Evolutionary conservation across 2,797 vertebrate species (phyloP).

Genomic region (Danio tinwini): DNA sequence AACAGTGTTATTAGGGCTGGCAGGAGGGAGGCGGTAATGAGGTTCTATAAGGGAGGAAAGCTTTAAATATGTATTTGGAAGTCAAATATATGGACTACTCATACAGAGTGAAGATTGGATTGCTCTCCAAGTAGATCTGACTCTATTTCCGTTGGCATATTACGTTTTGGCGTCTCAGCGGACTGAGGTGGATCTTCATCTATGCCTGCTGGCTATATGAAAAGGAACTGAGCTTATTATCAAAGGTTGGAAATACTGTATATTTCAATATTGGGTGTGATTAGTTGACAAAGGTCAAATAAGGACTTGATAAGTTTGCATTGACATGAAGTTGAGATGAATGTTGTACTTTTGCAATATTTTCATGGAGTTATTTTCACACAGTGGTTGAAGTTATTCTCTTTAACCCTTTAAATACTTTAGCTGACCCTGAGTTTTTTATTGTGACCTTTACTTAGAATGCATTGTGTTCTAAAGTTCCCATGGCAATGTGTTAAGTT

Average conservation of each 20-base stretch:
- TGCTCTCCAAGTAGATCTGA: constrained; percentile 12
- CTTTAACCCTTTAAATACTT: no score
- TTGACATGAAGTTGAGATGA: neutral
- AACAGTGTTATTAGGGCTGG: constrained; percentile 44
- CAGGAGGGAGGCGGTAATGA: constrained; percentile 28
- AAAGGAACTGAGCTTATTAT: constrained; percentile 9
- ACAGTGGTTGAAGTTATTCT: neutral
- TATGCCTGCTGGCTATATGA: neutral
- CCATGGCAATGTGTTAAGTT: no score
- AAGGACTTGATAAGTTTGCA: neutral
- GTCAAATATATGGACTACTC: constrained; percentile 36
- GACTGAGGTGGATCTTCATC: neutral
- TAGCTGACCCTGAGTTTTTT: no score
- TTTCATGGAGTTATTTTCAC: neutral
- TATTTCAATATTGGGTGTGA: constrained; percentile 16
- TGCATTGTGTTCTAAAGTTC: no score
- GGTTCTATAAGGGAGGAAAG: constrained; percentile 2
- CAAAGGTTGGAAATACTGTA: neutral
- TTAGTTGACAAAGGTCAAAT: neutral
- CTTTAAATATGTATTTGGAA: constrained; percentile 43
- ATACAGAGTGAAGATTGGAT: constrained; percentile 37
- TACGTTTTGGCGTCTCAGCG: neutral
- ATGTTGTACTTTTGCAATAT: neutral
- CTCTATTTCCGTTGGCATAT: constrained; percentile 50
- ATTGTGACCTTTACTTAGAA: no score